A percentile compares a stretch with the other conserved stretches of the same genome.
These are phyloP conservation scores for Podargus strigoides DNA, from an alignment of 2,797 vertebrate genomes.

Conservation along the genomic window DNA sequence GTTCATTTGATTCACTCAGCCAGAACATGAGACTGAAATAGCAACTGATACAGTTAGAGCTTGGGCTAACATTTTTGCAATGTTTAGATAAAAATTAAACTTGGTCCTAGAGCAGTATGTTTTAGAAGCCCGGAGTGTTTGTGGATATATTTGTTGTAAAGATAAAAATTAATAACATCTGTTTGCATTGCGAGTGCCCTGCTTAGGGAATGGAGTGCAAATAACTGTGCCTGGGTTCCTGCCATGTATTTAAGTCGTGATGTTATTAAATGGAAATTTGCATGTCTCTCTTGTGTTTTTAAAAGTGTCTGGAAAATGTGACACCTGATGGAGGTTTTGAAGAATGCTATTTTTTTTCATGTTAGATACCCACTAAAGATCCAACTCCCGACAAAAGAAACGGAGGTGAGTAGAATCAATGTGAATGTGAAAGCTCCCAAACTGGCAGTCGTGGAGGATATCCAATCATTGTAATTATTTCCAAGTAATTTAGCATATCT, in stretches of 20 bases:
- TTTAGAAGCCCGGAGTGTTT: background rate
- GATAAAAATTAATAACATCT: background rate
- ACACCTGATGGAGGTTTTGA: background rate
- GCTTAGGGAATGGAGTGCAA: background rate
- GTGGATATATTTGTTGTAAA: background rate
- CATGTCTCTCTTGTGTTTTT: background rate
- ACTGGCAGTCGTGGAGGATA: background rate
- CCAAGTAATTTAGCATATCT: conserved; percentile 56
- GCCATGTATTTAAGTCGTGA: background rate
- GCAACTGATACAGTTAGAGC: background rate
- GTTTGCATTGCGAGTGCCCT: background rate
- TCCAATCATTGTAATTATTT: conserved; percentile 44
- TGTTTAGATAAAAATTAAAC: background rate
- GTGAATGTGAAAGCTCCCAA: conserved; percentile 9
- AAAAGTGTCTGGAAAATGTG: background rate
- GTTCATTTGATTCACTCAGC: background rate
- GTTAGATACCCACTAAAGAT: background rate
- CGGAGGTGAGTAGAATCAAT: background rate
- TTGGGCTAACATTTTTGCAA: background rate
- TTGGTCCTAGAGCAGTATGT: background rate
- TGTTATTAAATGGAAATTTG: background rate
- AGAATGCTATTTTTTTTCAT: background rate
- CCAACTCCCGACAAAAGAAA: background rate
- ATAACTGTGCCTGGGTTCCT: background rate
- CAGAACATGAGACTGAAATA: background rate